Evolutionary conservation across 2,113 vertebrate genomes (phyloP).

Genomic region (Gambusia affinis): DNA sequence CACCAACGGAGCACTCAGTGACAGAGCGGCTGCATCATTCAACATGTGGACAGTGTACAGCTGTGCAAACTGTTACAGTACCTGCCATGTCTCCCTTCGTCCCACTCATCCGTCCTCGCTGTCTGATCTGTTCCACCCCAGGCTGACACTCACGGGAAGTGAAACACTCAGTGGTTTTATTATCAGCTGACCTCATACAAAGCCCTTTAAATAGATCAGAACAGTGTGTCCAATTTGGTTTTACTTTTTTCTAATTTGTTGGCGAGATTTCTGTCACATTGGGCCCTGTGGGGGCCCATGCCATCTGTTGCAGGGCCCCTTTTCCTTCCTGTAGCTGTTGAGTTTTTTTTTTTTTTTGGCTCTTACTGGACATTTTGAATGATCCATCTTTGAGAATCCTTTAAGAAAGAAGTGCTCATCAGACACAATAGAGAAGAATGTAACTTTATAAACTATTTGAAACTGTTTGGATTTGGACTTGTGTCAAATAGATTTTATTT

Average conservation of each 20-base stretch:
- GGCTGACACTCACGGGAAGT: background rate
- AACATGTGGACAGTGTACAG: constrained; percentile 50
- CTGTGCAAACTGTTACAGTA: constrained; percentile 59
- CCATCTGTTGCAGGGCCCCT: constrained; percentile 1
- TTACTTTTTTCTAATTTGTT: background rate
- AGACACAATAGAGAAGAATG: background rate
- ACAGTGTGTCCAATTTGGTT: background rate
- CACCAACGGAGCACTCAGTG: constrained; percentile 31
- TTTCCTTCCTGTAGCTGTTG: background rate
- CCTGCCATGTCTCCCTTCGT: constrained; percentile 35
- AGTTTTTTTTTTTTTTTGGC: background rate
- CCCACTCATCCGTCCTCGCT: background rate
- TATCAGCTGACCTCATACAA: background rate
- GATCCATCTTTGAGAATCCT: background rate
- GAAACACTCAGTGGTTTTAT: background rate
- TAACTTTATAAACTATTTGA: background rate
- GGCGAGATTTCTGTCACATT: background rate
- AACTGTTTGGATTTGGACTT: too few species aligned
- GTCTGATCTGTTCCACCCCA: constrained; percentile 13
- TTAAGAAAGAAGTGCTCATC: background rate
- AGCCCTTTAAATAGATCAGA: background rate
- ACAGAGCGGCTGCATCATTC: constrained; percentile 34
- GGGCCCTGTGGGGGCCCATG: background rate
- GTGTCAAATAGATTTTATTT: too few species aligned
- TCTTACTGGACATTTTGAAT: background rate